phyloP scores from a whole-genome alignment of 2,888 invertebrate genomes.

The Tenthredo notha region DNA sequence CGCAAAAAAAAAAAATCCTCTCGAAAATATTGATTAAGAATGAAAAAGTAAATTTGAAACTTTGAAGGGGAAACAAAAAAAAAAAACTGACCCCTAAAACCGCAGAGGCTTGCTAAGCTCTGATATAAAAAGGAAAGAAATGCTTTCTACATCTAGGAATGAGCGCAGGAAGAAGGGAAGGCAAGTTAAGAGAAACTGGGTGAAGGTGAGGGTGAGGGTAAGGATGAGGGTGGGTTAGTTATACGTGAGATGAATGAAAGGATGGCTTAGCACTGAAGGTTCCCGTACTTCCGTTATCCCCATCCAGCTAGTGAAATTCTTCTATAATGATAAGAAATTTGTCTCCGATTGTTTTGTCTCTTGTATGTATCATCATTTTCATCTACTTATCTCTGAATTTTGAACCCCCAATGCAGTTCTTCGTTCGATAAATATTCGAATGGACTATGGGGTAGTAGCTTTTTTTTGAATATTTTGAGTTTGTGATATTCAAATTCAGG shows the following conservation, averaged over 20 bases:
- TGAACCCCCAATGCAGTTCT: too few species aligned
- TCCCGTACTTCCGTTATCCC: neutral
- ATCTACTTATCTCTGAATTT: too few species aligned
- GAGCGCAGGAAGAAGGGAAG: neutral
- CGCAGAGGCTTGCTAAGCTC: neutral
- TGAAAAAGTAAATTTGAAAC: neutral
- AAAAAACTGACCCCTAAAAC: neutral
- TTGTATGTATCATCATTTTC: neutral
- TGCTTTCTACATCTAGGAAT: neutral
- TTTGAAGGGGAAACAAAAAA: neutral
- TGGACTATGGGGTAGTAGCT: too few species aligned
- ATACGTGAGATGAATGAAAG: slow-evolving; percentile 29
- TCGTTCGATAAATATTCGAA: too few species aligned
- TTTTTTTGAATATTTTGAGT: too few species aligned
- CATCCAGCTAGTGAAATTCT: neutral
- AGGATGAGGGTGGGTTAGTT: neutral
- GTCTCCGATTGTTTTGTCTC: slow-evolving; percentile 34
- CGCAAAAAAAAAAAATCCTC: too few species aligned
- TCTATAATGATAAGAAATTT: slow-evolving; percentile 3
- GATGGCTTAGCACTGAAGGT: neutral
- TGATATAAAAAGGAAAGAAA: neutral
- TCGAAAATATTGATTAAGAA: neutral
- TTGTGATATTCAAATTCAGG: too few species aligned
- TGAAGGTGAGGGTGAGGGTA: neutral
- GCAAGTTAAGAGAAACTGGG: neutral